These are phyloP conservation scores for Mastigias papua DNA, from an alignment of 30 jellyfish, hydroid and myxozoan genomes.

Conservation along the genomic window DNA sequence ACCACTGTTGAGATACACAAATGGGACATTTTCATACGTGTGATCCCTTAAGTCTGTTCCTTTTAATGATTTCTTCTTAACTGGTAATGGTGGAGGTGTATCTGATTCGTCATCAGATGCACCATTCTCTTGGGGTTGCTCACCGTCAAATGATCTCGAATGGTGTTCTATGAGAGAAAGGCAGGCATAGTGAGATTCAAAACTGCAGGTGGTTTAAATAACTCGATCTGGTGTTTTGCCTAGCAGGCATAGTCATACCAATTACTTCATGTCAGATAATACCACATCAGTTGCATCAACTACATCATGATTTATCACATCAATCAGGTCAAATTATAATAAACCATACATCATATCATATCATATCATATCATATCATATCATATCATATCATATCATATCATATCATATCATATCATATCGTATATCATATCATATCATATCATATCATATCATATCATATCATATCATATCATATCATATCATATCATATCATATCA, in stretches of 20 bases:
- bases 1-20: background rate
- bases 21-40: constrained; percentile 39
- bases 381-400: too few relatives aligned
- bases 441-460: background rate
- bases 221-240: too few relatives aligned
- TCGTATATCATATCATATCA: background rate
- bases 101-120: background rate
- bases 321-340: background rate
- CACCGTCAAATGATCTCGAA: background rate
- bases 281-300: too few relatives aligned
- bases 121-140: background rate
- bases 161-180: background rate
- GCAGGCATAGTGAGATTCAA: background rate
- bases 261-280: background rate
- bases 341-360: too few relatives aligned
- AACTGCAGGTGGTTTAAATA: too few relatives aligned
- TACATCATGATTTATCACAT: too few relatives aligned
- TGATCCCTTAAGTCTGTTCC: background rate
- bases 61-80: constrained; percentile 13
- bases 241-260: background rate
- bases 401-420: too few relatives aligned
- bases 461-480: too few relatives aligned
- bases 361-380: too few relatives aligned
- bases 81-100: constrained; percentile 44
- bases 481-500: too few relatives aligned